Evolutionary conservation across 2,888 invertebrate species (phyloP).

Genomic region (Meliscaeva auricollis): DNA sequence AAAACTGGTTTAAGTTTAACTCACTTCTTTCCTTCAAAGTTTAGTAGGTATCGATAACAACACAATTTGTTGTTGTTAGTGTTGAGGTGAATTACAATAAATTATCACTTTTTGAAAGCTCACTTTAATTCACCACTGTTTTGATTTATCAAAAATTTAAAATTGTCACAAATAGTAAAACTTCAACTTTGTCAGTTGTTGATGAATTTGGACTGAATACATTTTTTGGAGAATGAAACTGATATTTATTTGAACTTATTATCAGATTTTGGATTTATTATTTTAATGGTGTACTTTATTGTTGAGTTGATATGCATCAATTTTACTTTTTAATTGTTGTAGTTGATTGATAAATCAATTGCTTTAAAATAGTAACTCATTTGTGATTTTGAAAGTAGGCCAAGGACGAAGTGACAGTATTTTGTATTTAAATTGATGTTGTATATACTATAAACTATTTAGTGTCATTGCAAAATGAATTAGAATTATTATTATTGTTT

Average conservation of each 20-base stretch:
- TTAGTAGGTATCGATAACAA: slow-evolving; percentile 7
- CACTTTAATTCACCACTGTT: slow-evolving; percentile 21
- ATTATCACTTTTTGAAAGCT: not conserved
- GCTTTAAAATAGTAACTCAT: not conserved
- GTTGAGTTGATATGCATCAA: not conserved
- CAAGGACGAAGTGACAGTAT: slow-evolving; percentile 1
- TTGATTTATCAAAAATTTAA: not conserved
- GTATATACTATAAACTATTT: not conserved
- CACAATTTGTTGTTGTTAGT: not conserved
- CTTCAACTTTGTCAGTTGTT: not conserved
- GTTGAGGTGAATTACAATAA: slow-evolving; percentile 8
- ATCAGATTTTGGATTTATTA: slow-evolving; percentile 3
- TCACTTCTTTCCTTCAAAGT: slow-evolving; percentile 25
- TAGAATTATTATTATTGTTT: not conserved
- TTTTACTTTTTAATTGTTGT: slow-evolving; percentile 5
- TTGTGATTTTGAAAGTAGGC: slow-evolving; percentile 11
- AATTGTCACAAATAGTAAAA: not conserved
- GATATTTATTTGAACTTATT: slow-evolving; percentile 27
- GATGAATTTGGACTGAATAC: slow-evolving; percentile 23
- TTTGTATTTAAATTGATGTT: not conserved
- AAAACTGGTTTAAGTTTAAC: slow-evolving; percentile 22
- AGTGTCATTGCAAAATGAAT: slow-evolving; percentile 18
- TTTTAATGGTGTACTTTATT: not conserved
- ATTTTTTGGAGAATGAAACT: not conserved
- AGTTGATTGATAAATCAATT: too few relatives aligned